phyloP scores from a whole-genome alignment of 2,797 vertebrate species.

The Amblyopsis hoosieri region DNA sequence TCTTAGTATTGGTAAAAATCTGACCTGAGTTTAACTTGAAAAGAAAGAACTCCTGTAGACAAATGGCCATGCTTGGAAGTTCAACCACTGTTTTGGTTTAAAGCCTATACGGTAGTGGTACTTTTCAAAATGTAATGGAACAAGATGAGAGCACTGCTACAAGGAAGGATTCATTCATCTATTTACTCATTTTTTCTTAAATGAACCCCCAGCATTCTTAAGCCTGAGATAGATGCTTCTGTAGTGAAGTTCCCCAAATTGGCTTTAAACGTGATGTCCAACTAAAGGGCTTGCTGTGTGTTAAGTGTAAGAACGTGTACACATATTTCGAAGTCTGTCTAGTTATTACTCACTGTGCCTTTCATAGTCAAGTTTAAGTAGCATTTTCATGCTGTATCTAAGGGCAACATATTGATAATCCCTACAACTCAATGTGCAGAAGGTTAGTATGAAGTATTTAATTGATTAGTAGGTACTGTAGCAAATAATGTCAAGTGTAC shows the following conservation, averaged over 20 bases:
- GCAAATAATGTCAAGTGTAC: constrained; percentile 29
- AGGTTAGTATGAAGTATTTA: constrained; percentile 22
- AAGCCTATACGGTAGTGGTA: no score
- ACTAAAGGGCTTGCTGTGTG: constrained; percentile 59
- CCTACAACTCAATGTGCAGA: constrained; percentile 25
- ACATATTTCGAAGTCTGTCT: constrained; percentile 31
- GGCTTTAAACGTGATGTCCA: constrained; percentile 43
- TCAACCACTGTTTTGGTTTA: no score
- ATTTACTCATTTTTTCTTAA: no score
- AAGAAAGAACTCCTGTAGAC: no score
- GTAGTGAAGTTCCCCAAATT: constrained; percentile 31
- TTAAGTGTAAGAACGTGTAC: constrained; percentile 43
- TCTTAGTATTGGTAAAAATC: no score
- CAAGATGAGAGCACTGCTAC: no score
- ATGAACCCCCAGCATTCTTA: background rate
- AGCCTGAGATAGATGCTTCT: constrained; percentile 20
- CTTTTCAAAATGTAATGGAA: no score
- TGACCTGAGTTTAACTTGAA: no score
- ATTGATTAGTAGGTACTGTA: constrained; percentile 33
- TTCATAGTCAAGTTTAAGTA: constrained; percentile 56
- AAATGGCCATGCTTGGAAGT: no score
- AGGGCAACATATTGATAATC: constrained; percentile 11
- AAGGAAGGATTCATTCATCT: no score
- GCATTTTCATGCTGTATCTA: constrained; percentile 35
- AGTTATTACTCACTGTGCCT: constrained; percentile 63